phyloP scores from a whole-genome alignment of 2,113 vertebrate species.

The Neomonachus schauinslandi region DNA sequence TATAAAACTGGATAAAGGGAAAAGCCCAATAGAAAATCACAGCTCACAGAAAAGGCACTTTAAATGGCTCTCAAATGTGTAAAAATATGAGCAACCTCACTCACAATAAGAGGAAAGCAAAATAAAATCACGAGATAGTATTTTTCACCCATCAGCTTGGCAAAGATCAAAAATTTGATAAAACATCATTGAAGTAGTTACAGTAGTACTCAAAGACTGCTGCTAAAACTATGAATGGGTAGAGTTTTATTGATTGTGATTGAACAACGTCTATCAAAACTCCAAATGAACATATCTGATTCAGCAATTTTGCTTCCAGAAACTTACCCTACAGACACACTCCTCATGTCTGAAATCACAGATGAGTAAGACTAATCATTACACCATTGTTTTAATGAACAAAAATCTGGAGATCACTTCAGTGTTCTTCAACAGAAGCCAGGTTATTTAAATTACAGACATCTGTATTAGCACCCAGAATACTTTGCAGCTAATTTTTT shows the following conservation, averaged over 20 bases:
- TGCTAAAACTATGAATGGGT: not conserved
- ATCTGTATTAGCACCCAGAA: not conserved
- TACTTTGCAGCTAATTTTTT: not conserved
- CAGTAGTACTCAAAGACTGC: accelerated
- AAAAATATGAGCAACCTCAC: not conserved
- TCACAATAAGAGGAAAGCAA: not conserved
- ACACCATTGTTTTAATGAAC: not conserved
- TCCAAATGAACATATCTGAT: not conserved
- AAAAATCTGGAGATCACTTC: not conserved
- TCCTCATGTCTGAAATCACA: not conserved
- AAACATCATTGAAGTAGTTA: accelerated
- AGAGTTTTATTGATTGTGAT: not conserved
- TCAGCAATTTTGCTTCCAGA: not conserved
- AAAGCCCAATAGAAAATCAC: not conserved
- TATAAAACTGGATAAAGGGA: not conserved
- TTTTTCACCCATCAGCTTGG: not conserved
- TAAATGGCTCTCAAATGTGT: not conserved
- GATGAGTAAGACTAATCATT: not conserved
- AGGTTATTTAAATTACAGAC: not conserved
- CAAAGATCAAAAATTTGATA: not conserved
- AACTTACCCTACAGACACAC: no score
- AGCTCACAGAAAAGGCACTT: not conserved
- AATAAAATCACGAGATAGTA: not conserved
- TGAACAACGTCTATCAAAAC: not conserved
- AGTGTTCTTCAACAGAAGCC: not conserved